These are phyloP conservation scores for Karalla daura DNA, from an alignment of 2,797 vertebrate genomes.

Conservation along the genomic window DNA sequence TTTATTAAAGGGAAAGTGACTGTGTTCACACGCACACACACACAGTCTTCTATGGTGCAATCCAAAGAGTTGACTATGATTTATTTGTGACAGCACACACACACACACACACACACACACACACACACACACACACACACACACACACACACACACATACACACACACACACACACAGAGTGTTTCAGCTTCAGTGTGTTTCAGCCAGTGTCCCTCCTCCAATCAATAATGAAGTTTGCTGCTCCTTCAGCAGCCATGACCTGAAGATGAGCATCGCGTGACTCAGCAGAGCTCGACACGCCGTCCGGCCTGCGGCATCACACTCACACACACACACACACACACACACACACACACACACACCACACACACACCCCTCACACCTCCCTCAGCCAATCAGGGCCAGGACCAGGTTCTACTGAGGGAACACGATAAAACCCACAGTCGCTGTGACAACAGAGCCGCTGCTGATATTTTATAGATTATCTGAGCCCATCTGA, in stretches of 20 bases:
- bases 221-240: constrained; percentile 67
- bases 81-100: constrained; percentile 30
- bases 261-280: constrained; percentile 19
- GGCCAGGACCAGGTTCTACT: too few species aligned
- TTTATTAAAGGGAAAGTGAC: background rate
- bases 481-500: too few species aligned
- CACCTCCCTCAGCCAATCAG: background rate
- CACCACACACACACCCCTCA: background rate
- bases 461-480: too few species aligned
- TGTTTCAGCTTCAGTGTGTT: background rate
- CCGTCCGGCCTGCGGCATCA: constrained; percentile 25
- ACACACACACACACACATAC: too few species aligned
- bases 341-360: background rate
- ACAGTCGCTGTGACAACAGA: too few species aligned
- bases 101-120: too few species aligned
- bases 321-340: too few species aligned
- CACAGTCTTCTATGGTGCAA: background rate
- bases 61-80: constrained; percentile 20
- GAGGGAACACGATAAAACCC: too few species aligned
- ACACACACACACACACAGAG: background rate
- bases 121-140: too few species aligned
- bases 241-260: constrained; percentile 30
- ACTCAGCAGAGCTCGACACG: constrained; percentile 42
- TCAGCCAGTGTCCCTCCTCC: constrained; percentile 5
- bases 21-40: background rate